Evolutionary conservation across 2,888 invertebrate genomes (phyloP), one percentile per base, ranked within the genome.

Genomic region (Hydraecia micacea): DNA sequence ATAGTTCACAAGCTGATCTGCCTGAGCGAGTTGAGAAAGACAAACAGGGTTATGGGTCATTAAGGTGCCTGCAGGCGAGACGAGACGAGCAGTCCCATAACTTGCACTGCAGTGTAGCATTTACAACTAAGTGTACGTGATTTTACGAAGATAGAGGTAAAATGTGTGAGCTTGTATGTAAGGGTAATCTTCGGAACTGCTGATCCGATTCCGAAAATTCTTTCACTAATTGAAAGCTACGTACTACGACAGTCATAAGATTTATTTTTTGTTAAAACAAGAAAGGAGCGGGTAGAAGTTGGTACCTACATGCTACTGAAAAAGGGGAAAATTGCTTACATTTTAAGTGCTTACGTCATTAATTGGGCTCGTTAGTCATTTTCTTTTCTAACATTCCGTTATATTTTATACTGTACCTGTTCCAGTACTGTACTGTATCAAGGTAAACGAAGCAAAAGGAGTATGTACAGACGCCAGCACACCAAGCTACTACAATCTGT

Each of bases 11-110:
- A 76, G 28, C 66, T 63, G 63, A 77, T 73, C 60, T 79, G 71
- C 66, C 18, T 65, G 42, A 71, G 63, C 60, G 8, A 77, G 66
- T 71, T 84, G 70, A 73, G 85, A 77, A 77, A 85, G 73, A 73
- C 77, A 77, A 81, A 84, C 76, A 84, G 69, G 75, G 81, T 77
- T 75, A 75, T 73, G 72, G 81, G 75, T 75, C 81, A 77, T 80
- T 80, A 75, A 63, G 62, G 65, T 77, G 60, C 68, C 60, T 62
- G 70, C 65, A 62, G 81, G 76, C 81, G 49, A 62, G 58, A 67
- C 70, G 58, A 58, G 75, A 65, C 62, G 62, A 75, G 72, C 39
- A 28, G 11, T 79, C 25, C 11, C 32, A 49, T 68, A 74, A 69
- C 62, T 77, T 62, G 69, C 62, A 63, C 39, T 25, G 28, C 42